Evolutionary conservation across 1,140 invertebrate genomes (phyloP).

Genomic region (Eumeta japonica): DNA sequence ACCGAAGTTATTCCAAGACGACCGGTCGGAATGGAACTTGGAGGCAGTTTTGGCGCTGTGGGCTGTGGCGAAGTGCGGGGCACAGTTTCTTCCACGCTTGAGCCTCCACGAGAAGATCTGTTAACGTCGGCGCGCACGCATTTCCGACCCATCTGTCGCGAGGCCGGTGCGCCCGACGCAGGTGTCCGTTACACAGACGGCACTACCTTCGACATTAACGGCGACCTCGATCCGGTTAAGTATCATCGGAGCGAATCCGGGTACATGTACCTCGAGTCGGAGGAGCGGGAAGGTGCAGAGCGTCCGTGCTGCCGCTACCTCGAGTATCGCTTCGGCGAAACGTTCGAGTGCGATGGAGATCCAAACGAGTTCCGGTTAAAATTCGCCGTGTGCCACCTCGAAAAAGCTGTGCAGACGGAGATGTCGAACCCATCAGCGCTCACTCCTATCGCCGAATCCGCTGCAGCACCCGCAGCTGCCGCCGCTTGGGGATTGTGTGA

Average conservation of each 20-base stretch:
- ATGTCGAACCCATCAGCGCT: too few species aligned
- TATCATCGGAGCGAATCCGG: slow-evolving; percentile 54
- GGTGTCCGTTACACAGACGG: slow-evolving; percentile 61
- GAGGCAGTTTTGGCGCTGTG: slow-evolving; percentile 7
- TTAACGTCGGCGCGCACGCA: slow-evolving; percentile 71
- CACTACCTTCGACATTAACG: slow-evolving; percentile 67
- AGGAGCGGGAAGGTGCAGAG: too few species aligned
- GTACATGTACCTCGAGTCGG: slow-evolving; percentile 43
- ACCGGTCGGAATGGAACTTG: slow-evolving; percentile 9
- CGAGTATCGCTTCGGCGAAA: slow-evolving; percentile 49
- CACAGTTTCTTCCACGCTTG: too few species aligned
- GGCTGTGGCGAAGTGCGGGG: slow-evolving; percentile 4
- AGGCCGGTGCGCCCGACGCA: slow-evolving; percentile 42
- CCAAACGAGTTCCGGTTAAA: slow-evolving; percentile 46
- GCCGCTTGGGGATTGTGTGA: slow-evolving; percentile 26
- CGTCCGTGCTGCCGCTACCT: slow-evolving; percentile 51
- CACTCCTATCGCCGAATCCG: too few species aligned
- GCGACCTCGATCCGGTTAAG: slow-evolving; percentile 61
- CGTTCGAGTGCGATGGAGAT: slow-evolving; percentile 44
- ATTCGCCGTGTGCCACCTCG: slow-evolving; percentile 51
- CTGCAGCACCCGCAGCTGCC: slow-evolving; percentile 5
- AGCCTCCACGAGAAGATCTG: slow-evolving; percentile 61
- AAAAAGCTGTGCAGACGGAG: slow-evolving; percentile 58
- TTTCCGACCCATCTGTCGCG: slow-evolving; percentile 71
- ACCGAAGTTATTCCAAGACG: slow-evolving; percentile 54